Base-by-base conservation (phyloP, 2,113 vertebrate species). In the Malaclemys terrapin region DNA sequence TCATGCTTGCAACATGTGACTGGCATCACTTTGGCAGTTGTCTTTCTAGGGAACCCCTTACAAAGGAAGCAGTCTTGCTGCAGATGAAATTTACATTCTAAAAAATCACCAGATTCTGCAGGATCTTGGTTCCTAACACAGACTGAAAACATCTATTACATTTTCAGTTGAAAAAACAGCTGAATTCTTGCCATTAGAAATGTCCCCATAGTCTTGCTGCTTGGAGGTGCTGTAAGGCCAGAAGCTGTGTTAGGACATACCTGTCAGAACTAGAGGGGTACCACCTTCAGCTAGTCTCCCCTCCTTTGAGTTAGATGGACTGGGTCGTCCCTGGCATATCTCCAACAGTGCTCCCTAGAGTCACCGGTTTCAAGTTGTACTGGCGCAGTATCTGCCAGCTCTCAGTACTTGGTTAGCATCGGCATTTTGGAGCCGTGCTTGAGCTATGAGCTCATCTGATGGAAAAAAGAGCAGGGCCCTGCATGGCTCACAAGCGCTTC, bases 331-430 rank as follows among this genome's bases (percentile, higher is more conserved):
- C 35, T 10, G 35, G 35, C 14, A 8, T 17, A 35, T 16, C 62
- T 65, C 62, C 31, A 65, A 4, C 31, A 65, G 31, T 35, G 31
- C 35, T 20, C 65, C 17, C 65, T 20, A n/a, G 4, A 4, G 8
- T 72, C n/a, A 10, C 65, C 10, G 65, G 20, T 72, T 72, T 72
- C 65, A 72, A 38, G 65, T 2, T 72, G 65, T 69, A 14, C 42
- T 47, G 42, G 42, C 5, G 6, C 75, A 27, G 22, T 78, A 6
- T 47, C 75, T 78, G 1, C 0, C 72, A 59, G 86, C 7, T 19
- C 42, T 78, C 0, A 0, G 78, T 0, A 0, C 59, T 29, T 88
- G 35, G 53, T 76, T 0, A 4, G 0, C 69, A 65, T 1, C 84
- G 6, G 89, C 0, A 5, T 3, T 89, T 85, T 89, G 90, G 90